Evolutionary conservation across 2,797 vertebrate species (phyloP).

Genomic region (Acropternis orthonyx): DNA sequence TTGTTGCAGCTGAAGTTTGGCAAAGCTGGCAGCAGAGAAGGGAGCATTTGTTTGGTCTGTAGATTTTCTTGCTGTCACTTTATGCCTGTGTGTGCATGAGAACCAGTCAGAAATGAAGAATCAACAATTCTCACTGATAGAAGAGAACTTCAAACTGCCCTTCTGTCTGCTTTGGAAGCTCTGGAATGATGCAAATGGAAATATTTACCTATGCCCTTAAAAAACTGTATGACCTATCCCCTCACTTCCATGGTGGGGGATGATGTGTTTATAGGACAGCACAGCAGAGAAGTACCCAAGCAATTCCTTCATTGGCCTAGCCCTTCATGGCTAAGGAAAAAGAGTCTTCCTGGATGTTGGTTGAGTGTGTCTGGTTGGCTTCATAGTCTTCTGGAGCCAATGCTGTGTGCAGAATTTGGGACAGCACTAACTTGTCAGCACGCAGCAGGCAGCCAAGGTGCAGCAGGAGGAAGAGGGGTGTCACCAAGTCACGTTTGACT

Average conservation of each 20-base stretch:
- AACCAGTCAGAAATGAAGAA: not conserved
- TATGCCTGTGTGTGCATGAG: not conserved
- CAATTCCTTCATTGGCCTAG: not conserved
- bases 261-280: not conserved
- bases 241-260: not conserved
- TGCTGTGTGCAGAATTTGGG: not conserved
- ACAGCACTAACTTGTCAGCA: not conserved
- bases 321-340: not conserved
- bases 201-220: not conserved
- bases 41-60: not conserved
- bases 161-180: not conserved
- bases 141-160: not conserved
- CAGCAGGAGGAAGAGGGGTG: not conserved
- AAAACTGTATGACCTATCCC: not conserved
- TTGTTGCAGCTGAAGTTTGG: not conserved
- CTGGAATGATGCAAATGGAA: not conserved
- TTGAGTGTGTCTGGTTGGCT: not conserved
- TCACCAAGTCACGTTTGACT: not conserved
- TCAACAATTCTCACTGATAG: not conserved
- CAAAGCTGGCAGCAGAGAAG: not conserved
- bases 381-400: not conserved
- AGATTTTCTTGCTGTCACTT: not conserved
- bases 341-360: not conserved
- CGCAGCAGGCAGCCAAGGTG: not conserved
- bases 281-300: not conserved